phyloP scores from a whole-genome alignment of 2,113 vertebrate genomes.

The Myxocyprinus asiaticus region DNA sequence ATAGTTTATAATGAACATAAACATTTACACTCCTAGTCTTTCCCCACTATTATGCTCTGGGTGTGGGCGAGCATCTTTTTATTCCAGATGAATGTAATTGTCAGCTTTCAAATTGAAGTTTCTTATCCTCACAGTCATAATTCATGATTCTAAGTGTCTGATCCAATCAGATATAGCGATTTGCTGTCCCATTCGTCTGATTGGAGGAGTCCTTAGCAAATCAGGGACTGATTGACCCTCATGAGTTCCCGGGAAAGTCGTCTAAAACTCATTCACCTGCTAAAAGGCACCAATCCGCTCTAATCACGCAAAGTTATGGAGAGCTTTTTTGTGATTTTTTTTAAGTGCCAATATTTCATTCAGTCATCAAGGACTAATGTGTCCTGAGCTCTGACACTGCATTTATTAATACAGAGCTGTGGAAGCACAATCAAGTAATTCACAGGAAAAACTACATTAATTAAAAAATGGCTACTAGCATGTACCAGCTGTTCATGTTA shows the following conservation, averaged over 20 bases:
- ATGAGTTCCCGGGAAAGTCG: constrained; percentile 15
- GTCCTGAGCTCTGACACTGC: constrained; percentile 23
- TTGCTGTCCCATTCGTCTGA: constrained; percentile 31
- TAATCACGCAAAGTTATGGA: constrained; percentile 42
- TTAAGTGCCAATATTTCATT: constrained; percentile 25
- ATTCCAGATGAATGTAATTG: neutral
- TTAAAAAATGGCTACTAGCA: constrained; percentile 36
- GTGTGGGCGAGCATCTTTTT: neutral
- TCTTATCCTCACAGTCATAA: constrained; percentile 14
- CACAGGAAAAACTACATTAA: constrained; percentile 32
- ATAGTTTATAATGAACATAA: neutral
- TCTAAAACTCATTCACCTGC: constrained; percentile 40
- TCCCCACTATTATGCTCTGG: neutral
- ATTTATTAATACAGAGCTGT: constrained; percentile 30
- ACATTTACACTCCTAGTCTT: neutral
- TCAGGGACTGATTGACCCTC: constrained; percentile 43
- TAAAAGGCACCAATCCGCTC: constrained; percentile 38
- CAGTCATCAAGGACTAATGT: constrained; percentile 25
- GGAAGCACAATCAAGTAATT: constrained; percentile 16
- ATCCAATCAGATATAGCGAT: constrained; percentile 33
- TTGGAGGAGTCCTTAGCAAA: constrained; percentile 39
- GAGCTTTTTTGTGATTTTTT: constrained; percentile 33
- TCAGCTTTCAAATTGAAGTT: neutral
- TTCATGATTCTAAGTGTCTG: constrained; percentile 8
- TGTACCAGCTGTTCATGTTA: constrained; percentile 42